These are phyloP conservation scores for Aelia acuminata DNA, from an alignment of 2,888 invertebrate genomes.

Conservation along the genomic window DNA sequence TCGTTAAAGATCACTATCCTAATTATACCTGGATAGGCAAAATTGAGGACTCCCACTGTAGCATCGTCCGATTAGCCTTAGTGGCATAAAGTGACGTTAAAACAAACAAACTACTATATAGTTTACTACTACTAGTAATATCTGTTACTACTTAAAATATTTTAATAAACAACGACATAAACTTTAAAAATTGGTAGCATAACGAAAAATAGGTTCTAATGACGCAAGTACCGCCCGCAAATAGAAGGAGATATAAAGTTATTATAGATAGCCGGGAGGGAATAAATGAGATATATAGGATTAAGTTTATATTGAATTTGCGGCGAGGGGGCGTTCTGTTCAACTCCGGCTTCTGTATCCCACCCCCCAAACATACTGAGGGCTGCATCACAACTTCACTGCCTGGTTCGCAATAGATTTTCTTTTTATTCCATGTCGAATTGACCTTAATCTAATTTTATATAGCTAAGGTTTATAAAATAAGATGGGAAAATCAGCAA, in stretches of 20 bases:
- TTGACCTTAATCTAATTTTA: not conserved
- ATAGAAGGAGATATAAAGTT: slow-evolving; percentile 15
- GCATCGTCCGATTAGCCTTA: too few relatives aligned
- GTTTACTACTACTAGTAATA: too few relatives aligned
- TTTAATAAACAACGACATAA: too few relatives aligned
- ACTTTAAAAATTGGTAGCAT: not conserved
- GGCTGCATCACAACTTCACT: not conserved
- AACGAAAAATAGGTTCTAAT: not conserved
- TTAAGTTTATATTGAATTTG: slow-evolving; percentile 42
- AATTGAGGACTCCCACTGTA: too few relatives aligned
- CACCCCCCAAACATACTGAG: not conserved
- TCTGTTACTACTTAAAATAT: too few relatives aligned
- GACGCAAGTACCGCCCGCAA: not conserved
- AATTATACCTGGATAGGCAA: too few relatives aligned
- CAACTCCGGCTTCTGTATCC: not conserved
- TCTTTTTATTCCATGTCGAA: not conserved
- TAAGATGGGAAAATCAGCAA: too few relatives aligned
- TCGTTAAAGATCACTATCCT: too few relatives aligned
- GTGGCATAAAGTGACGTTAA: too few relatives aligned
- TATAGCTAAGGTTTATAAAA: not conserved
- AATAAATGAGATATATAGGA: slow-evolving; percentile 41
- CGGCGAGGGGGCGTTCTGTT: not conserved
- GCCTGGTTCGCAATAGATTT: not conserved
- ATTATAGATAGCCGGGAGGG: slow-evolving; percentile 22
- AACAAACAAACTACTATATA: too few relatives aligned